Conservation (phyloP, 1,140 invertebrate genomes). For the Gonatopus flavifemur region DNA sequence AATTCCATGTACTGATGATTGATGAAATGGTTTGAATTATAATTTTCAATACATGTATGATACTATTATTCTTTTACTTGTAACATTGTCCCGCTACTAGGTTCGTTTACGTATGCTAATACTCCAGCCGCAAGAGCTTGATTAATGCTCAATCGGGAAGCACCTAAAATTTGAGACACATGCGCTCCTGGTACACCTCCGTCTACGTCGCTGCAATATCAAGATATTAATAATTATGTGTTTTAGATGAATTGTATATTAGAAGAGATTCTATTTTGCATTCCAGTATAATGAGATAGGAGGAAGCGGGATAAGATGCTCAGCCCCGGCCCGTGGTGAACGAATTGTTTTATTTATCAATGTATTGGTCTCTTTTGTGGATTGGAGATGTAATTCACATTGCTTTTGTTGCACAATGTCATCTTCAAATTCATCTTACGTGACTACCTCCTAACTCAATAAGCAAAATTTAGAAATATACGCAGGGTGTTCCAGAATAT, state of each 20-base stretch:
- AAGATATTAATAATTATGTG: background rate
- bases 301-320: background rate
- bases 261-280: background rate
- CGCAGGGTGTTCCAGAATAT: too few species aligned
- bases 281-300: background rate
- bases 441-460: too few species aligned
- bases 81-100: conserved; percentile 29
- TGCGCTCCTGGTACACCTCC: conserved; percentile 38
- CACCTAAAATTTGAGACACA: conserved; percentile 40
- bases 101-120: conserved; percentile 34
- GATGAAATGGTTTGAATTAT: background rate
- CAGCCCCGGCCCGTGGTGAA: too few species aligned
- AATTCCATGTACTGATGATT: conserved; percentile 38
- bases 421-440: too few species aligned
- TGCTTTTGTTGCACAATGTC: too few species aligned
- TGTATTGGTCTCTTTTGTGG: too few species aligned
- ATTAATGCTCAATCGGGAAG: conserved; percentile 30
- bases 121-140: conserved; percentile 36
- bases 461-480: too few species aligned
- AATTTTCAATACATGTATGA: background rate
- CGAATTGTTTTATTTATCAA: background rate
- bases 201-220: conserved; percentile 42
- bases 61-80: conserved; percentile 19
- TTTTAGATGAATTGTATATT: background rate
- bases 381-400: too few species aligned